Conservation (phyloP, 2,113 vertebrate species). For the Rhinichthys klamathensis region DNA sequence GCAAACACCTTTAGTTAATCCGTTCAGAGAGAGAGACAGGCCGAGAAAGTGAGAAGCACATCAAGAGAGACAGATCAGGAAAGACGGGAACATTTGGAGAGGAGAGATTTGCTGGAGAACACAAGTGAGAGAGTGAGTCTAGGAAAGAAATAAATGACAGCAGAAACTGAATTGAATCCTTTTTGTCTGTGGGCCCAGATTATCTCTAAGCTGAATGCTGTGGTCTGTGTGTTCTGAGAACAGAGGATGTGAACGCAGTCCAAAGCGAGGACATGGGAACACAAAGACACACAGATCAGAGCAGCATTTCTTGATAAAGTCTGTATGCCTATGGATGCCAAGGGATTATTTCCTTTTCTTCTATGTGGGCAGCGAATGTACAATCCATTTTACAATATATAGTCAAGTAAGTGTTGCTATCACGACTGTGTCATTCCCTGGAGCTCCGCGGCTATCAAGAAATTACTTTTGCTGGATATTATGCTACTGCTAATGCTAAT, state of each 20-base stretch:
- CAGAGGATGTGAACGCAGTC: conserved; percentile 41
- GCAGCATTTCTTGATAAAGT: conserved; percentile 30
- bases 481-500: background rate
- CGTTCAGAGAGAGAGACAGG: conserved; percentile 64
- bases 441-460: background rate
- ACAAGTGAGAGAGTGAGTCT: conserved; percentile 29
- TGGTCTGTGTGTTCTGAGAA: conserved; percentile 46
- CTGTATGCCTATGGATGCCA: background rate
- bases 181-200: conserved; percentile 57
- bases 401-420: conserved; percentile 24
- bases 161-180: conserved; percentile 55
- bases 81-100: conserved; percentile 47
- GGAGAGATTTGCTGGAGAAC: conserved; percentile 38
- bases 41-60: conserved; percentile 46
- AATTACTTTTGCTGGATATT: conserved; percentile 24
- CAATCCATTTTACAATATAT: conserved; percentile 28
- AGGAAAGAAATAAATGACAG: conserved; percentile 43
- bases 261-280: conserved; percentile 40
- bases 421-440: background rate
- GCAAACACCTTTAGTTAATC: conserved; percentile 78
- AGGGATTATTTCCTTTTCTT: conserved; percentile 37
- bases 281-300: conserved; percentile 41
- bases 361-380: conserved; percentile 39
- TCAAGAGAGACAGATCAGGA: conserved; percentile 42
- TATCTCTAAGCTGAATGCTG: conserved; percentile 56